Conservation (phyloP, 2,797 vertebrate genomes). For the Anabas testudineus region DNA sequence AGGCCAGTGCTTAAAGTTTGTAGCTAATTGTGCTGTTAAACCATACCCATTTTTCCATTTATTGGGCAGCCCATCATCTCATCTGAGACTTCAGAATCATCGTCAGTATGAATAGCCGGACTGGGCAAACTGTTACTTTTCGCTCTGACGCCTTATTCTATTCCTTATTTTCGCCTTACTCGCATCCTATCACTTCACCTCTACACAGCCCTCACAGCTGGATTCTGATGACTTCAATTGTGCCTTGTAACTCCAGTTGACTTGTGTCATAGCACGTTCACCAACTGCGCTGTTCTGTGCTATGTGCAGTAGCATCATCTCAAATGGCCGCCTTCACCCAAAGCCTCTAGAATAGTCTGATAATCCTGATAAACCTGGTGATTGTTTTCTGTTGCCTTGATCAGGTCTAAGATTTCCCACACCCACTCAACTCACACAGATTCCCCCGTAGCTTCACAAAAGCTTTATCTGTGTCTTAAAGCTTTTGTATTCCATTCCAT, state of each 20-base stretch:
- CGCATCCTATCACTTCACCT: slow-evolving; percentile 22
- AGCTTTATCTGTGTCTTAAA: slow-evolving; percentile 33
- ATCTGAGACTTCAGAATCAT: slow-evolving; percentile 15
- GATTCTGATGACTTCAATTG: slow-evolving; percentile 62
- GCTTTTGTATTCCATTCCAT: slow-evolving; percentile 49
- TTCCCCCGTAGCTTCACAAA: not conserved
- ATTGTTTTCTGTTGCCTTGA: slow-evolving; percentile 31
- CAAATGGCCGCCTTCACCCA: not conserved
- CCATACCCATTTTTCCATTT: not conserved
- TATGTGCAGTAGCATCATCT: slow-evolving; percentile 30
- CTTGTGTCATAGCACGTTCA: slow-evolving; percentile 34
- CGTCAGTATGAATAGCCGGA: slow-evolving; percentile 11
- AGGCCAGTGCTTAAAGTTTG: not conserved
- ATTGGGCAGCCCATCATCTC: not conserved
- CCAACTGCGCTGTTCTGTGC: not conserved
- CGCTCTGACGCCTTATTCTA: slow-evolving; percentile 63
- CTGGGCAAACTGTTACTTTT: slow-evolving; percentile 24
- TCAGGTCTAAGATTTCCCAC: slow-evolving; percentile 25
- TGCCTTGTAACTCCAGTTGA: slow-evolving; percentile 75
- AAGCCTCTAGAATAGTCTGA: slow-evolving; percentile 12
- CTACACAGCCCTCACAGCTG: slow-evolving; percentile 50
- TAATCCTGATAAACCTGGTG: slow-evolving; percentile 8
- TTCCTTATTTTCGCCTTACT: slow-evolving; percentile 60
- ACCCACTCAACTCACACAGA: slow-evolving; percentile 3
- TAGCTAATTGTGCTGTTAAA: slow-evolving; percentile 1